A percentile compares a stretch with the other conserved stretches of the same genome.
phyloP scores from a whole-genome alignment of 2,113 vertebrate species.

The Triplophysa tibetana region DNA sequence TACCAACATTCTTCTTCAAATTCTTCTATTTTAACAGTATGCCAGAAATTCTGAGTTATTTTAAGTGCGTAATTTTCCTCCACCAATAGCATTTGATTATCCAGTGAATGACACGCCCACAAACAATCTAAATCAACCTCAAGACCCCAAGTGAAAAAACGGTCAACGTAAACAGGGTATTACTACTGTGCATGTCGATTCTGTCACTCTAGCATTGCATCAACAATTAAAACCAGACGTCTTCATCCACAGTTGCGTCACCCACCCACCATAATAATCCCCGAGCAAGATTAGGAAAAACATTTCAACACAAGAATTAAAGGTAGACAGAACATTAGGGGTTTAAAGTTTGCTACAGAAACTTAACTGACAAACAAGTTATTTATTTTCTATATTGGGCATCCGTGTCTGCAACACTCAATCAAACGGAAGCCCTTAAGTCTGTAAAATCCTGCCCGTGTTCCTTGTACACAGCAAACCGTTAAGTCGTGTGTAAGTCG shows the following conservation, averaged over 20 bases:
- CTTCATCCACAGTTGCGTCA: conserved; percentile 14
- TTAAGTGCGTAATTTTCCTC: too few relatives aligned
- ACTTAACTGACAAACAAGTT: background rate
- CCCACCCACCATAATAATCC: conserved; percentile 16
- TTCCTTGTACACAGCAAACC: background rate
- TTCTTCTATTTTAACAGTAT: too few relatives aligned
- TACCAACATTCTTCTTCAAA: too few relatives aligned
- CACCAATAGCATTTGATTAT: too few relatives aligned
- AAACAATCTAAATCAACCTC: too few relatives aligned
- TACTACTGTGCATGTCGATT: background rate
- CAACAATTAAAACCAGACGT: conserved; percentile 28
- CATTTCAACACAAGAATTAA: conserved; percentile 8
- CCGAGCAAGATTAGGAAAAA: background rate
- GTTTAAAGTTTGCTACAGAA: too few relatives aligned
- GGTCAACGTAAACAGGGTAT: background rate
- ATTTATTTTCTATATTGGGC: conserved; percentile 13
- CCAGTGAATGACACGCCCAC: too few relatives aligned
- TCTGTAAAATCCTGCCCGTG: background rate
- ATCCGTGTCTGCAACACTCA: background rate
- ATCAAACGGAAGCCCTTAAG: background rate
- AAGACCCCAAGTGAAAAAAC: too few relatives aligned
- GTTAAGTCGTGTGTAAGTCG: background rate
- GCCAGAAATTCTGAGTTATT: too few relatives aligned
- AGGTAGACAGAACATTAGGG: too few relatives aligned
- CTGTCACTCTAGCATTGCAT: background rate